phyloP scores from a whole-genome alignment of 2,888 invertebrate genomes.

The Rhopalosiphum nymphaeae region DNA sequence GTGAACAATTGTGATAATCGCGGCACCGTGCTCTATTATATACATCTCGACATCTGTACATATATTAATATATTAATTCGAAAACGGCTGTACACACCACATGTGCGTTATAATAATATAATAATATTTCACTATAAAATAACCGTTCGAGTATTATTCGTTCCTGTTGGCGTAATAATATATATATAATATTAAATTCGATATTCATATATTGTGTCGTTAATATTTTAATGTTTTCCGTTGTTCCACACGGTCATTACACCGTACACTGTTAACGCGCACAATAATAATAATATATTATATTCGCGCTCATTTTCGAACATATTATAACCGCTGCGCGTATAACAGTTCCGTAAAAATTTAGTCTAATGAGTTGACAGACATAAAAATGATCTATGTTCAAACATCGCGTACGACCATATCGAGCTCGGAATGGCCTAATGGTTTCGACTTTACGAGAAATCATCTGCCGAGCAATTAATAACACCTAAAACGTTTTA shows the following conservation, averaged over 20 bases:
- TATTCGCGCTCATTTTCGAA: not conserved
- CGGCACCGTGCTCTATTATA: not conserved
- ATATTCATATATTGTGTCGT: not conserved
- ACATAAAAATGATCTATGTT: not conserved
- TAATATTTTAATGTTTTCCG: slow-evolving; percentile 5
- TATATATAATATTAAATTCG: not conserved
- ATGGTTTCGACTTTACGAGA: not conserved
- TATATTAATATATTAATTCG: not conserved
- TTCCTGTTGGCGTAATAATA: not conserved
- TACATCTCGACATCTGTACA: not conserved
- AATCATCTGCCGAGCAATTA: not conserved
- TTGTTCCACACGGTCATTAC: not conserved
- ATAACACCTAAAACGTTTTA: not conserved
- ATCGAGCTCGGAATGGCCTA: not conserved
- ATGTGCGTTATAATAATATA: not conserved
- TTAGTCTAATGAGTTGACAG: not conserved
- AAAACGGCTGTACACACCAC: not conserved
- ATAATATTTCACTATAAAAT: not conserved
- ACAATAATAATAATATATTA: not conserved
- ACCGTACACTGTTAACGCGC: not conserved
- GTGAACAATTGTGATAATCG: not conserved
- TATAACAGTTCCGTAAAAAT: not conserved
- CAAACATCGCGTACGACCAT: not conserved
- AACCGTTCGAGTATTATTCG: not conserved
- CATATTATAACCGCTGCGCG: not conserved